These are phyloP conservation scores for Drosophila fulvimacula DNA, from an alignment of 2,888 invertebrate genomes.

Conservation along the genomic window DNA sequence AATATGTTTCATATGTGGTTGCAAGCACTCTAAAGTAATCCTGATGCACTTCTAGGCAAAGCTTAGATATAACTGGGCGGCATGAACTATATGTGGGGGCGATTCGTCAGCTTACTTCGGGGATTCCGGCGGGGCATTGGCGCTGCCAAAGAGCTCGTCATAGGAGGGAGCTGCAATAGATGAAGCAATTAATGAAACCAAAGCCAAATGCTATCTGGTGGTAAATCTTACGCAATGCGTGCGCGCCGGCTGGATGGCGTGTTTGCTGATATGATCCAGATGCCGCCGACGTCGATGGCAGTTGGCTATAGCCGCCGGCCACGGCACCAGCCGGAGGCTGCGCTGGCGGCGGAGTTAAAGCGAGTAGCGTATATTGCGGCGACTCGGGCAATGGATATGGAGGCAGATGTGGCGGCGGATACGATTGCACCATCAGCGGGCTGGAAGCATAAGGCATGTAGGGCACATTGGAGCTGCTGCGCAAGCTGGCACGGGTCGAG, in stretches of 20 bases:
- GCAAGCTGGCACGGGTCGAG: conserved; percentile 76
- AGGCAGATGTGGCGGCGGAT: conserved; percentile 81
- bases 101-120: conserved; percentile 62
- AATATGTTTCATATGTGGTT: conserved; percentile 16
- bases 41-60: conserved; percentile 66
- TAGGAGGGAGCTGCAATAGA: conserved; percentile 82
- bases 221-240: conserved; percentile 78
- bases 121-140: conserved; percentile 74
- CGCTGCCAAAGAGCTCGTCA: conserved; percentile 83
- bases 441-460: conserved; percentile 82
- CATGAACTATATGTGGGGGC: conserved; percentile 35
- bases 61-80: conserved; percentile 74
- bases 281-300: conserved; percentile 75
- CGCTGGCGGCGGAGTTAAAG: conserved; percentile 51
- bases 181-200: background rate
- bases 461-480: conserved; percentile 76
- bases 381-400: conserved; percentile 73
- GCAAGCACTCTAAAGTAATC: conserved; percentile 66
- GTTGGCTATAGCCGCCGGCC: conserved; percentile 63
- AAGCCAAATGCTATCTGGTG: background rate
- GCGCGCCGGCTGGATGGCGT: conserved; percentile 56
- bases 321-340: conserved; percentile 35
- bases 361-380: conserved; percentile 73
- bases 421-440: conserved; percentile 83
- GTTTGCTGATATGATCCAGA: conserved; percentile 48